Conservation (phyloP, 2,888 invertebrate genomes). For the Agrotis ipsilon region DNA sequence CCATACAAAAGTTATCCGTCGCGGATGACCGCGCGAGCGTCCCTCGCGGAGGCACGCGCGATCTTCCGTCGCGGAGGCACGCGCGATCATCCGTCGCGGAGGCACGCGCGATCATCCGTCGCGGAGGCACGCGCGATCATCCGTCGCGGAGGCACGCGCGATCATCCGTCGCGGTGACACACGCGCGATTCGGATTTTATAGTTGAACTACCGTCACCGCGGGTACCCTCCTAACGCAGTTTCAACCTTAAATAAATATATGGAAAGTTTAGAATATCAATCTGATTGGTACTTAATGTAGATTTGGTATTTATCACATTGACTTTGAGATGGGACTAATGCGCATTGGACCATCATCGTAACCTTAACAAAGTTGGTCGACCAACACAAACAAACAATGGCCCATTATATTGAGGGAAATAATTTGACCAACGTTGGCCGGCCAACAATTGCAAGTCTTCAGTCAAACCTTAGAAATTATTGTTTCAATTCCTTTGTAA, state of each 20-base stretch:
- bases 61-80: too few species aligned
- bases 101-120: too few species aligned
- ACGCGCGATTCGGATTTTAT: too few species aligned
- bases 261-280: constrained; percentile 19
- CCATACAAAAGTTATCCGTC: too few species aligned
- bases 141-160: too few species aligned
- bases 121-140: too few species aligned
- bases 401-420: not conserved
- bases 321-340: constrained; percentile 6
- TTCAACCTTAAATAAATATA: constrained; percentile 15
- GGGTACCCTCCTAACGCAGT: too few species aligned
- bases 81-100: too few species aligned
- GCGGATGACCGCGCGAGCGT: too few species aligned
- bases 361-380: constrained; percentile 6
- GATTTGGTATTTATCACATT: constrained; percentile 46
- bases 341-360: constrained; percentile 20
- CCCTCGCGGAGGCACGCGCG: too few species aligned
- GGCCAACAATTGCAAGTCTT: constrained; percentile 26
- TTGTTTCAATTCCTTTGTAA: constrained; percentile 46
- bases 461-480: constrained; percentile 26
- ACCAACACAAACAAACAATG: constrained; percentile 3
- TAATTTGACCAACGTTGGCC: not conserved
- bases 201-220: too few species aligned
- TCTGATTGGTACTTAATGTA: constrained; percentile 20
- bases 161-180: too few species aligned